Base-by-base conservation (phyloP, 2,113 vertebrate genomes). In the Oceanodroma tethys region DNA sequence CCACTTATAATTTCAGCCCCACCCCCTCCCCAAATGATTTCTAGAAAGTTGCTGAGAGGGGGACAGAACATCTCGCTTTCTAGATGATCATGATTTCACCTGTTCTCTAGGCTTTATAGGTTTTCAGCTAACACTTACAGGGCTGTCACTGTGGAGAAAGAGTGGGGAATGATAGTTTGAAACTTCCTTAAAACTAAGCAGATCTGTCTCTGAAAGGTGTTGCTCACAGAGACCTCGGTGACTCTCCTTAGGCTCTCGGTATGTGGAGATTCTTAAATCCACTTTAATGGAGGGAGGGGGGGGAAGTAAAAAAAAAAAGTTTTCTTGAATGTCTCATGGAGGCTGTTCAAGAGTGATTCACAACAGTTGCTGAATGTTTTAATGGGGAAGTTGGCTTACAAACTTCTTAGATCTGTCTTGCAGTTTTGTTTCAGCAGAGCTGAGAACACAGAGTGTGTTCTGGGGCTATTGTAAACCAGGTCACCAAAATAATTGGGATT, bases 281-380 rank as follows among this genome's bases (percentile, higher is more conserved):
- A 34, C 6, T 26, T 42, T 34, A 65, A 20, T 25, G 48, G 16
- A 30, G 26, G 21, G 13, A 10, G 18, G 38, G 4, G 12, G 15
- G 17, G 3, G 13, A 7, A 19, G 14, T 11, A 16, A 17, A 16
- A 50, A 53, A 62, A 42, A 23, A 36, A 15, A 1, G 40, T 26
- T 22, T 3, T 87, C 71, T 47, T 58, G n/a, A 34, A 2, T 7
- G 7, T 87, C n/a, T 71, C 0, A 0, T n/a, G 21, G 55, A 32
- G 50, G 12, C 36, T 73, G 4, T 79, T 88, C 8, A 58, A 43
- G 71, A 52, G 40, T 16, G 56, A n/a, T 70, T 78, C 23, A 26
- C 19, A 34, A n/a, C 40, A 78, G 34, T 17, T 62, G 6, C 58
- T 63, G 45, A 16, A 22, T 7, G 14, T 42, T 91, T 52, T 34